Evolutionary conservation across 2,113 vertebrate genomes (phyloP), one percentile per base, ranked within the genome.

Genomic region (Scytalopus superciliaris): DNA sequence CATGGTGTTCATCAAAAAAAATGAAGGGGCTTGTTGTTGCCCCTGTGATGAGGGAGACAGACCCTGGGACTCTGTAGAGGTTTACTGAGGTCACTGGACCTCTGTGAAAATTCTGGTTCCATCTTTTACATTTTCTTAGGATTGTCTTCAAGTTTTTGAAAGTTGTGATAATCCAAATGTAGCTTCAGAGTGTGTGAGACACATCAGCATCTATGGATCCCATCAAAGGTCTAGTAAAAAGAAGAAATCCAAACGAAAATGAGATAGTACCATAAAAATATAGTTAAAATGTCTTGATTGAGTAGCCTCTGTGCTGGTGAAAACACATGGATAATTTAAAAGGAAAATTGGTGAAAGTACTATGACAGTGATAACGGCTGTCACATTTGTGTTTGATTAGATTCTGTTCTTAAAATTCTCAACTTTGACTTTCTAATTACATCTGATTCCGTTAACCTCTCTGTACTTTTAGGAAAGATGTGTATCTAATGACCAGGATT

Each of bases 151-250:
- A 84, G 18, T 55, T 93, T 76, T 49, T 92, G 69, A 68, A 83
- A 60, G 24, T 31, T 78, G 19, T 50, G 55, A 35, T 49, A 73
- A 81, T 39, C 5, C 37, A 85, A 19, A 7, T 19, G 23, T 44
- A 79, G 55, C 49, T 75, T 87, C n/a, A 75, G 70, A 72, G 44
- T 5, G 50, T 44, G 31, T 73, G 25, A 83, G 76, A 67, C 80
- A 42, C 14, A 6, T 74, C 1, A 3, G 14, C 0, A 0, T 45
- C 14, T 39, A 4, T 56, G n/a, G 17, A 40, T 60, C 44, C 16
- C 31, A 47, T 49, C 10, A 67, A 69, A 83, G 16, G 57, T 40
- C 31, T 39, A n/a, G 30, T 37, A 14, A 57, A 77, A 45, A 59
- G 14, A 66, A 73, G n/a, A 74, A 84, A 81, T 16, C 7, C 50